Base-by-base conservation (phyloP, 2,113 vertebrate species). In the Trochalopteron elliotii region DNA sequence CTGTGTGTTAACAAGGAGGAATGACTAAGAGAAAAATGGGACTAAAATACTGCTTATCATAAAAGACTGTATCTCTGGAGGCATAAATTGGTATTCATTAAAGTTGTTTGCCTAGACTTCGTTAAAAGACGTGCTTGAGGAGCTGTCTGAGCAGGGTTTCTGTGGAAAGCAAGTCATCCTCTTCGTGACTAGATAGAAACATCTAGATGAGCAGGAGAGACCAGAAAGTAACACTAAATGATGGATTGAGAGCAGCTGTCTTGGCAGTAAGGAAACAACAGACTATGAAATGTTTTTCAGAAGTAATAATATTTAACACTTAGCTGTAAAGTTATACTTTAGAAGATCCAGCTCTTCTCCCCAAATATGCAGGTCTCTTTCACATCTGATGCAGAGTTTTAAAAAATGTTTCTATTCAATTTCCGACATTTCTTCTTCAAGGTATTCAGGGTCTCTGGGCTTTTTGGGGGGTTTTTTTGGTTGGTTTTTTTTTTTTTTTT, bases 21-120 rank as follows among this genome's bases (percentile, higher is more conserved):
- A 93, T 95, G 83, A 78, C 72, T 76, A 89, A 83, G 57, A 90
- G 53, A 96, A 94, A 93, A 94, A 74, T 64, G 59, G 60, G 86
- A 86, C 22, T 70, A 90, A 91, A 80, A 69, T 88, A 68, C 35
- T 67, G 65, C 77, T 92, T 90, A 80, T 91, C 87, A 83, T 90
- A 83, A 64, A 93, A 89, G 67, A 71, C 63, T 80, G 2, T 63
- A 57, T 90, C 93, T 92, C 90, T 56, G 67, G 92, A 95, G 81
- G 70, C 75, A 55, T 91, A 93, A 85, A 88, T 94, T 87, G 87
- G 45, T 89, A 78, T 95, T 94, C 94, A 76, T 96, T 91, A 96
- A 94, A 94, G 64, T 91, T 95, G 82, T 91, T 96, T 96, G 93
- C 91, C 70, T 85, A 92, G 90, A 68, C 85, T 92, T 88, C 2